These are phyloP conservation scores for Mya arenaria DNA, from an alignment of 1,140 invertebrate genomes.

Conservation along the genomic window DNA sequence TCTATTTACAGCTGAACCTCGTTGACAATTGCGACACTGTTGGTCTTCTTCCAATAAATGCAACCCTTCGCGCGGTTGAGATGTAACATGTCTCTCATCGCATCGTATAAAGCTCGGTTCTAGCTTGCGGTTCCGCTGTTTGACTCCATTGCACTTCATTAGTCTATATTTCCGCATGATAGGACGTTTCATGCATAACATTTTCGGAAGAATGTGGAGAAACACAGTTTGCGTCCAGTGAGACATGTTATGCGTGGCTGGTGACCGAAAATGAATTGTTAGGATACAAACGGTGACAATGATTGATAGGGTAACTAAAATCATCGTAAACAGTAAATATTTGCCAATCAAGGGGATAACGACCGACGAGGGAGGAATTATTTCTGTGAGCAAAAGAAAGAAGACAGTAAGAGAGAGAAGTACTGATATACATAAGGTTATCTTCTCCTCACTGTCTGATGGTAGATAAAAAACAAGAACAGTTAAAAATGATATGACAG, in stretches of 20 bases:
- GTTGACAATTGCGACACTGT: too few species aligned
- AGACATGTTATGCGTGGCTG: slow-evolving; percentile 74
- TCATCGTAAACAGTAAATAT: slow-evolving; percentile 78
- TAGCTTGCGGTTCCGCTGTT: background rate
- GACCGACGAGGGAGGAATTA: slow-evolving; percentile 98
- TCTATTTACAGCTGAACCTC: too few species aligned
- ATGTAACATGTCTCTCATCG: background rate
- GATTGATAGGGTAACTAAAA: slow-evolving; percentile 77
- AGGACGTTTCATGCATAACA: slow-evolving; percentile 74
- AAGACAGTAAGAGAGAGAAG: slow-evolving; percentile 99
- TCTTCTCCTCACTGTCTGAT: slow-evolving; percentile 99
- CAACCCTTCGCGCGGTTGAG: too few species aligned
- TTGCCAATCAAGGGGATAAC: slow-evolving; percentile 89
- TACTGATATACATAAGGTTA: slow-evolving; percentile 98
- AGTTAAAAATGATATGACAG: slow-evolving; percentile 92
- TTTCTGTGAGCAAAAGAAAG: slow-evolving; percentile 98
- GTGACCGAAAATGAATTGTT: slow-evolving; percentile 75
- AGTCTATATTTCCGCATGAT: background rate
- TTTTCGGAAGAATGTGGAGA: slow-evolving; percentile 69
- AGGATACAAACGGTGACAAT: slow-evolving; percentile 76
- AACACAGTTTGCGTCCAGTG: slow-evolving; percentile 70
- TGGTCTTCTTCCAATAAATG: too few species aligned
- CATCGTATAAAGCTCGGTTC: background rate
- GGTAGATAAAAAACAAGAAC: slow-evolving; percentile 99
- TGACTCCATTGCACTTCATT: slow-evolving; percentile 12